Evolutionary conservation across 64 coral and sea anemone genomes (phyloP).

Genomic region (Astreopora myriophthalma): DNA sequence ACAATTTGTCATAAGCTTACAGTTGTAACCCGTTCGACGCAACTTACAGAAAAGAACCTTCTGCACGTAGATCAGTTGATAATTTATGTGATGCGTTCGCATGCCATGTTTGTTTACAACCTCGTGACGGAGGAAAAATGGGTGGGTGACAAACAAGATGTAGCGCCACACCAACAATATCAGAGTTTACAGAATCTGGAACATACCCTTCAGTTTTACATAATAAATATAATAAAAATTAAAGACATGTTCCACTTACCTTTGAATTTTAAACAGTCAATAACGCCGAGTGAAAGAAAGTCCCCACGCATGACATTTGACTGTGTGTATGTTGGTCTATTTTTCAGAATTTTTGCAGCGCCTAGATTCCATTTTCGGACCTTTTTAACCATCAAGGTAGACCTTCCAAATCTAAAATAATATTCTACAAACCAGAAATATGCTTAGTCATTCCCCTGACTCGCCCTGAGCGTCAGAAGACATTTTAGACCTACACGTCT

Average conservation of each 20-base stretch:
- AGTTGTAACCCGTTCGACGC: neutral
- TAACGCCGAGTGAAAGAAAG: neutral
- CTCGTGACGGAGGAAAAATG: neutral
- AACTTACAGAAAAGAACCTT: neutral
- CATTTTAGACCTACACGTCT: neutral
- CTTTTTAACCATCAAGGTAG: neutral
- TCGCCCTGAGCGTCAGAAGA: neutral
- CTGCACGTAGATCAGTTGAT: neutral
- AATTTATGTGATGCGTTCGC: neutral
- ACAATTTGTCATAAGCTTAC: neutral
- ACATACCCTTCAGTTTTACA: neutral
- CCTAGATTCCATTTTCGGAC: neutral
- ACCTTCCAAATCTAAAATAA: neutral
- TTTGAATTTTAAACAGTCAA: neutral
- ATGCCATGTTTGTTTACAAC: constrained; percentile 20
- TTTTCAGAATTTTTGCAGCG: too few relatives aligned
- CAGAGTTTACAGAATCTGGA: neutral
- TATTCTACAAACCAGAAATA: neutral
- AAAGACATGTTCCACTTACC: neutral
- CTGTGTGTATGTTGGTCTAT: too few relatives aligned
- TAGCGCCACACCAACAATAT: neutral
- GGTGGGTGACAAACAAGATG: neutral
- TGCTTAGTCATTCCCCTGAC: neutral
- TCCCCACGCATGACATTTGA: neutral
- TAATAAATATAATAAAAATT: neutral